Evolutionary conservation across 2,888 invertebrate genomes (phyloP).

Genomic region (Epirrhoe alternata): DNA sequence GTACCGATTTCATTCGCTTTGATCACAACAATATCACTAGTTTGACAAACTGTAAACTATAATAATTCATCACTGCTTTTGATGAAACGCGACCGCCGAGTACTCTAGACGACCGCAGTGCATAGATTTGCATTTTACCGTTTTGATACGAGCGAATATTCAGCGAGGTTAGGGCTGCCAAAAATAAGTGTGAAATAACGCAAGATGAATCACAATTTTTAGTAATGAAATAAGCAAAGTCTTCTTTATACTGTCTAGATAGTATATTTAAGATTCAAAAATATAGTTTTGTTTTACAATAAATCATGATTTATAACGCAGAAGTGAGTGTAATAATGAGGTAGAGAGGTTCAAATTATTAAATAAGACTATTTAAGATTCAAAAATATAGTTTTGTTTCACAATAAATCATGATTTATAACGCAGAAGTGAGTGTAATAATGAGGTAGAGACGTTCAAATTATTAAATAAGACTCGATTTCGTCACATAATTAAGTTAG

Average conservation of each 20-base stretch:
- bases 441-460: too few species aligned
- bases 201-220: not conserved
- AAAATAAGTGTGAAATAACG: slow-evolving; percentile 4
- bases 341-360: not conserved
- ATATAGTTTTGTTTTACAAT: too few species aligned
- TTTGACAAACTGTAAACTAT: slow-evolving; percentile 69
- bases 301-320: too few species aligned
- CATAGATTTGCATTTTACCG: slow-evolving; percentile 85
- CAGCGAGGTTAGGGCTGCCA: slow-evolving; percentile 61
- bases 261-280: too few species aligned
- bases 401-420: too few species aligned
- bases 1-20: slow-evolving; percentile 14
- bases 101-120: slow-evolving; percentile 80
- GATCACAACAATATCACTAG: slow-evolving; percentile 51
- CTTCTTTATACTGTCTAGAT: too few species aligned
- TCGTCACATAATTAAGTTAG: too few species aligned
- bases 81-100: slow-evolving; percentile 74
- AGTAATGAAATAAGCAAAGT: not conserved
- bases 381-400: too few species aligned
- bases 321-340: too few species aligned
- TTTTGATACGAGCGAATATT: slow-evolving; percentile 84
- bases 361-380: not conserved
- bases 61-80: slow-evolving; percentile 79
- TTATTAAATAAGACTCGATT: not conserved
- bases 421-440: too few species aligned